A percentile compares a stretch with the other conserved stretches of the same genome.
These are phyloP conservation scores for Myripristis murdjan DNA, from an alignment of 2,797 vertebrate genomes.

Conservation along the genomic window DNA sequence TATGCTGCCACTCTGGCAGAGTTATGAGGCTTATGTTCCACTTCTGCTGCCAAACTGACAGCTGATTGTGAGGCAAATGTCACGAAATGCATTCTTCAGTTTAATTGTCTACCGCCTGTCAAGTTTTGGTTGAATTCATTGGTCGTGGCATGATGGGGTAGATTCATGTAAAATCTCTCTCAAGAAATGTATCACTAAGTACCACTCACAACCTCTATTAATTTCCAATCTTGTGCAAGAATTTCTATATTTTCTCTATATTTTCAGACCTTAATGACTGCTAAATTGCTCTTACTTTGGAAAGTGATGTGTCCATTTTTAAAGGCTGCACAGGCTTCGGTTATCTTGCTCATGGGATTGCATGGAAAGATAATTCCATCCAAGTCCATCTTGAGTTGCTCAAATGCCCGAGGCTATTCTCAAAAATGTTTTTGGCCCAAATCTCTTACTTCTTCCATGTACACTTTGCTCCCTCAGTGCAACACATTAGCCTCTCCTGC, in stretches of 20 bases:
- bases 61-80: conserved; percentile 64
- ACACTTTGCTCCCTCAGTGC: conserved; percentile 44
- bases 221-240: neutral
- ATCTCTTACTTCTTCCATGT: conserved; percentile 55
- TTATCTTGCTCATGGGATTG: too few relatives aligned
- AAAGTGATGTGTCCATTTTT: neutral
- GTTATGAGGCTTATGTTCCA: conserved; percentile 58
- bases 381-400: too few relatives aligned
- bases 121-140: conserved; percentile 26
- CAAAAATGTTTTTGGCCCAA: conserved; percentile 53
- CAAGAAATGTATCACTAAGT: conserved; percentile 1
- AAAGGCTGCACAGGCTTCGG: neutral
- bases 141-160: conserved; percentile 8
- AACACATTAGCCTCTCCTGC: conserved; percentile 48
- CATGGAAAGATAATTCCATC: too few relatives aligned
- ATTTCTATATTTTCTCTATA: too few relatives aligned
- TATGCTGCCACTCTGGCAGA: conserved; percentile 58
- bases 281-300: neutral
- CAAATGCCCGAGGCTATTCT: conserved; percentile 46
- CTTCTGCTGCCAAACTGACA: conserved; percentile 55
- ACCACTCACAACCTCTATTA: neutral
- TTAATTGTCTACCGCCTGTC: conserved; percentile 26
- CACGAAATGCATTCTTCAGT: conserved; percentile 48
- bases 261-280: conserved; percentile 3
- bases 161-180: conserved; percentile 7